A percentile compares a stretch with the other conserved stretches of the same genome.
These are phyloP conservation scores for Oligia latruncula DNA, from an alignment of 2,888 invertebrate genomes.

Conservation along the genomic window DNA sequence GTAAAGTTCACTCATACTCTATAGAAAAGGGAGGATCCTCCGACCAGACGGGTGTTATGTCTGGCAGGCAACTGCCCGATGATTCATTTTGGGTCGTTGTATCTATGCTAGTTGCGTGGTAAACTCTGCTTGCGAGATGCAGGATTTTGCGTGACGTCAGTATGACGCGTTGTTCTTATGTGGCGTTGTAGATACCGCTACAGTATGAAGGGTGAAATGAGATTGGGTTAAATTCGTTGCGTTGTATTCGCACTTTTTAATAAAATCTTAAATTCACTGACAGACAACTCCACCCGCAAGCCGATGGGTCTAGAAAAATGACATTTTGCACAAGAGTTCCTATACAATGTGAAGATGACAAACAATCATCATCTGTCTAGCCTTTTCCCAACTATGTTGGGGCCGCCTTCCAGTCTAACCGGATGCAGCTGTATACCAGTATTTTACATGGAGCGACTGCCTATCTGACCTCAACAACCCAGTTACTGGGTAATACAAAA, in stretches of 20 bases:
- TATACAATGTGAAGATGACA: background rate
- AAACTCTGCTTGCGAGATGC: too few relatives aligned
- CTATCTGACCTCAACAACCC: background rate
- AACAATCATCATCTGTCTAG: background rate
- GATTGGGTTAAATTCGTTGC: background rate
- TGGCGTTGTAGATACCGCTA: too few relatives aligned
- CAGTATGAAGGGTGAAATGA: background rate
- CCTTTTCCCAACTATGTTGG: background rate
- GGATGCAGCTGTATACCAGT: background rate
- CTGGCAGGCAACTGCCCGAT: too few relatives aligned
- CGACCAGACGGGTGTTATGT: too few relatives aligned
- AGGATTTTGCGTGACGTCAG: too few relatives aligned
- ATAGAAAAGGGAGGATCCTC: too few relatives aligned
- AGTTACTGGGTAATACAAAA: background rate
- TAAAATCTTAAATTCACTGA: background rate
- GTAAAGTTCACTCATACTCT: too few relatives aligned
- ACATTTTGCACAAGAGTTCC: background rate
- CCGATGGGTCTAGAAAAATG: background rate
- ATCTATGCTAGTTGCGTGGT: too few relatives aligned
- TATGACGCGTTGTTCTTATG: too few relatives aligned
- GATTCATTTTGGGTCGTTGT: too few relatives aligned
- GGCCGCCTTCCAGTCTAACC: background rate
- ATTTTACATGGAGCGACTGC: background rate
- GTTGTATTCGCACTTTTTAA: background rate
- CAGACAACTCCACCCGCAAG: background rate